Evolutionary conservation across 1,140 invertebrate species (phyloP).

Genomic region (Oncopodura yosiiana): DNA sequence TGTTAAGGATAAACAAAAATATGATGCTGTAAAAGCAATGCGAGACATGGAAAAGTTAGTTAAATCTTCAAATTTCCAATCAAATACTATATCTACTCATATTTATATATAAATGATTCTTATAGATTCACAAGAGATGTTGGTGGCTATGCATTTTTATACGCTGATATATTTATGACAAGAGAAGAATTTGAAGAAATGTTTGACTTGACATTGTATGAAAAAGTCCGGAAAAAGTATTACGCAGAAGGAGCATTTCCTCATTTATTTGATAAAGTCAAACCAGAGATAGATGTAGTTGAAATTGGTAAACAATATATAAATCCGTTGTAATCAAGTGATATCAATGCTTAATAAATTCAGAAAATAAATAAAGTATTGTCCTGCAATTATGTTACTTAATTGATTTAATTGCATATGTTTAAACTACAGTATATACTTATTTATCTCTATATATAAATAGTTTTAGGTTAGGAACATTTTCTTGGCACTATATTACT

Average conservation of each 20-base stretch:
- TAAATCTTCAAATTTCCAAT: background rate
- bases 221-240: constrained; percentile 45
- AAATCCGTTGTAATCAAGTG: constrained; percentile 35
- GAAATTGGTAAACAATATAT: constrained; percentile 46
- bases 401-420: too few relatives aligned
- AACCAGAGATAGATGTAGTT: constrained; percentile 59
- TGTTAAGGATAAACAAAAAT: constrained; percentile 43
- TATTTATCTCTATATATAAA: too few relatives aligned
- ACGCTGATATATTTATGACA: constrained; percentile 58
- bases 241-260: constrained; percentile 46
- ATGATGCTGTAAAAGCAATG: constrained; percentile 47
- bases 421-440: too few relatives aligned
- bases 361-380: too few relatives aligned
- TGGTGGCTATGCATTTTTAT: constrained; percentile 50
- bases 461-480: too few relatives aligned
- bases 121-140: constrained; percentile 45
- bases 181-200: constrained; percentile 49
- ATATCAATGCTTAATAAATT: too few relatives aligned
- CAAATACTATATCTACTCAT: too few relatives aligned
- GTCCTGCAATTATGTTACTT: background rate
- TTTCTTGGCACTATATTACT: too few relatives aligned
- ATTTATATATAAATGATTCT: too few relatives aligned
- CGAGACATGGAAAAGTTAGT: constrained; percentile 46
- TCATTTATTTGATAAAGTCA: constrained; percentile 49
- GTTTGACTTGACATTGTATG: constrained; percentile 48